Conservation (phyloP, 2,888 invertebrate species). For the Rhaphigaster nebulosa region DNA sequence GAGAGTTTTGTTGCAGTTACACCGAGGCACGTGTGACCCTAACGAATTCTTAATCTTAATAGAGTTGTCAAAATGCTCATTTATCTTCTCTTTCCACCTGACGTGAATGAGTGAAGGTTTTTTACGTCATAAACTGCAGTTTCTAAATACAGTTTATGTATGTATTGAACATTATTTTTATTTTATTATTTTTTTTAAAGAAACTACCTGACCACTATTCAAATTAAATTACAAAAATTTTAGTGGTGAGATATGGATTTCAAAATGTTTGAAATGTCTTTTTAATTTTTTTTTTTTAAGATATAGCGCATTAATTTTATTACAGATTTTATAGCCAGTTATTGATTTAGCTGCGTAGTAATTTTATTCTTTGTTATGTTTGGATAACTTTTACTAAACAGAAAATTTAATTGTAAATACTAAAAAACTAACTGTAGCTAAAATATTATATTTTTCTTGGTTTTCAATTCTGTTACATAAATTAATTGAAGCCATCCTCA, state of each 20-base stretch:
- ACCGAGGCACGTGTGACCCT: neutral
- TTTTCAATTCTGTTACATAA: neutral
- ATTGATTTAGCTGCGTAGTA: neutral
- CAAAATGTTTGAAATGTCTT: neutral
- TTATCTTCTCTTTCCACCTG: neutral
- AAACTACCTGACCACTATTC: neutral
- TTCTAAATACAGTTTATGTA: neutral
- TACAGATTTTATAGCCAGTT: neutral
- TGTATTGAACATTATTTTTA: too few species aligned
- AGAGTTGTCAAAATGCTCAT: neutral
- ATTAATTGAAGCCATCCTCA: neutral
- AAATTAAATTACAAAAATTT: neutral
- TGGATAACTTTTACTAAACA: too few species aligned
- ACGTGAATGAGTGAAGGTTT: neutral
- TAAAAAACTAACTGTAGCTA: neutral
- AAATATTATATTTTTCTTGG: neutral
- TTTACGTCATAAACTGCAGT: neutral
- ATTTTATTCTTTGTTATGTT: neutral
- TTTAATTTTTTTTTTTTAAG: too few species aligned
- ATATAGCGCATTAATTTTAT: neutral
- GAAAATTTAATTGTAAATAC: too few species aligned
- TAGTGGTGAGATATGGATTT: neutral
- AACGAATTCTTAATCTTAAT: conserved; percentile 15
- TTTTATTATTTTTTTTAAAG: neutral
- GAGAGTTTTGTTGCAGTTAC: neutral